Evolutionary conservation across 2,888 invertebrate species (phyloP).

Genomic region (Xiphydria camelus): DNA sequence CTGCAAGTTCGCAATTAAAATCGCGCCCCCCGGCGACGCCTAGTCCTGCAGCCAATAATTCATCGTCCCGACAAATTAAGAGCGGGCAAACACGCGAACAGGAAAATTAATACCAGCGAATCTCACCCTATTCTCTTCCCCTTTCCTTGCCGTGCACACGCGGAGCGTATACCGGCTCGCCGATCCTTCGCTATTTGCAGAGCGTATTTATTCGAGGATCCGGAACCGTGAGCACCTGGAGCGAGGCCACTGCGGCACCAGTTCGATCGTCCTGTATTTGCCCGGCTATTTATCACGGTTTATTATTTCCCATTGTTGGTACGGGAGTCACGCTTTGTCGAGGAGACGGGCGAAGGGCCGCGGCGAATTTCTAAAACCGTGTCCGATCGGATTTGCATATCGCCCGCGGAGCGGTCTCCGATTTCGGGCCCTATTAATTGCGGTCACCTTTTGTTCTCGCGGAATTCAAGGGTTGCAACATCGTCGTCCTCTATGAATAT

Average conservation of each 20-base stretch:
- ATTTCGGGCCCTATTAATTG: slow-evolving; percentile 50
- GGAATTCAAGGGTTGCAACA: slow-evolving; percentile 13
- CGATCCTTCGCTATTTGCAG: slow-evolving; percentile 37
- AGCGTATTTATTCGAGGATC: slow-evolving; percentile 44
- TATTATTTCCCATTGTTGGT: slow-evolving; percentile 57
- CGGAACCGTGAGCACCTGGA: slow-evolving; percentile 48
- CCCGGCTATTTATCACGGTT: slow-evolving; percentile 58
- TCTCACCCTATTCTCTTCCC: slow-evolving; percentile 3
- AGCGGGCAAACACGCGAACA: slow-evolving; percentile 17
- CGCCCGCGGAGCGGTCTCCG: slow-evolving; percentile 36
- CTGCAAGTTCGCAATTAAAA: too few relatives aligned
- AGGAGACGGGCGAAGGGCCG: slow-evolving; percentile 39
- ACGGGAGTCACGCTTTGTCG: slow-evolving; percentile 51
- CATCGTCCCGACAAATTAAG: slow-evolving; percentile 13
- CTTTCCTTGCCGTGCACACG: slow-evolving; percentile 7
- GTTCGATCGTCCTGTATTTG: slow-evolving; percentile 48
- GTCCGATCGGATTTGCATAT: slow-evolving; percentile 57
- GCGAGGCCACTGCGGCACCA: slow-evolving; percentile 9
- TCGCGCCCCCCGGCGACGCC: too few relatives aligned
- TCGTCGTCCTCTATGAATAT: slow-evolving; percentile 3
- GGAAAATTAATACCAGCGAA: slow-evolving; percentile 27
- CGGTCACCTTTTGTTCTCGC: slow-evolving; percentile 29
- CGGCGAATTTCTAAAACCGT: slow-evolving; percentile 50
- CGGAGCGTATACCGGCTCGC: slow-evolving; percentile 4
- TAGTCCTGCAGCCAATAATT: slow-evolving; percentile 10